A percentile compares a stretch with the other conserved stretches of the same genome.
phyloP scores from a whole-genome alignment of 23 tunicate species.

The Botrylloides violaceus region DNA sequence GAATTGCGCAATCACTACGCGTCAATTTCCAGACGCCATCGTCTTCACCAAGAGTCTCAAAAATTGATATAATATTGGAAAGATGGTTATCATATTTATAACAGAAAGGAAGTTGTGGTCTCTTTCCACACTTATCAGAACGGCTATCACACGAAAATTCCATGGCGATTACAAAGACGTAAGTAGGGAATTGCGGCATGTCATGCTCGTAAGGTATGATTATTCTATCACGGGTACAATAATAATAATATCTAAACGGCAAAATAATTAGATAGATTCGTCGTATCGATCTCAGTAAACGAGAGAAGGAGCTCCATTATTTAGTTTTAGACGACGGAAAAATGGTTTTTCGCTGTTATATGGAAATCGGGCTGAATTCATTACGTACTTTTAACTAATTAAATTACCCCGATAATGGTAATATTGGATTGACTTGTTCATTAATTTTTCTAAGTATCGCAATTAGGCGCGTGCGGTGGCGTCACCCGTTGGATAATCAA shows the following conservation, averaged over 20 bases:
- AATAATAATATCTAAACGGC: neutral
- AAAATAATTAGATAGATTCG: neutral
- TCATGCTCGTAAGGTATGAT: neutral
- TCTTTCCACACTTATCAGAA: neutral
- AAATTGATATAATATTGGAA: too few relatives aligned
- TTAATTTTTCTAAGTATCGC: slow-evolving; percentile 9
- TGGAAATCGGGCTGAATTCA: neutral
- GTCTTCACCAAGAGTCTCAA: too few relatives aligned
- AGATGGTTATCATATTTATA: neutral
- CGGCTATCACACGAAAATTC: neutral
- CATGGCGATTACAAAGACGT: neutral
- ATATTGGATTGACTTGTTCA: neutral
- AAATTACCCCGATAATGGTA: neutral
- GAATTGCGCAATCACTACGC: too few relatives aligned
- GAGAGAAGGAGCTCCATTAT: too few relatives aligned
- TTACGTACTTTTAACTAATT: neutral
- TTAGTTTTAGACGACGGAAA: slow-evolving; percentile 1
- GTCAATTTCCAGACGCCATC: too few relatives aligned
- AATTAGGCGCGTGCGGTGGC: neutral
- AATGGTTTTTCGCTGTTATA: neutral
- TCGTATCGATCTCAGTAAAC: neutral
- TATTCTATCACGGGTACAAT: neutral
- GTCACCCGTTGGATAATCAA: slow-evolving; percentile 13
- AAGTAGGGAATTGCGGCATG: neutral
- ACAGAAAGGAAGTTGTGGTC: neutral